Conservation (phyloP, 1,140 invertebrate species). For the Solenopsis fugax region DNA sequence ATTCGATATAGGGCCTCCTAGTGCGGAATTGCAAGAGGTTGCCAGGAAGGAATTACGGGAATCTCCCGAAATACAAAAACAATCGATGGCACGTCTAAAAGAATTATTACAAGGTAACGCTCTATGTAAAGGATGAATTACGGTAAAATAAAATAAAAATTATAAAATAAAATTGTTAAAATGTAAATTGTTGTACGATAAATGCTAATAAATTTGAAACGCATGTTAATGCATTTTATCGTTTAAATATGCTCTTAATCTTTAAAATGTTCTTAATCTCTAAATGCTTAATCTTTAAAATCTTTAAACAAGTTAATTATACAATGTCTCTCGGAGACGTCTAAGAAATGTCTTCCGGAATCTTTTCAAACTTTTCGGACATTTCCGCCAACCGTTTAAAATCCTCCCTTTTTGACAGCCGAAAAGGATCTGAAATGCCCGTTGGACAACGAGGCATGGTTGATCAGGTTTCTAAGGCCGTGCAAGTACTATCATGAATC, state of each 20-base stretch:
- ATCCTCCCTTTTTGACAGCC: slow-evolving; percentile 84
- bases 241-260: too few relatives aligned
- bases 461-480: slow-evolving; percentile 92
- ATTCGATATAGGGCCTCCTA: slow-evolving; percentile 90
- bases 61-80: slow-evolving; percentile 89
- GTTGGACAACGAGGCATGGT: slow-evolving; percentile 90
- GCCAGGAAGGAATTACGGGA: slow-evolving; percentile 91
- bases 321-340: not conserved
- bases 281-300: not conserved
- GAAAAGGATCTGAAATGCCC: slow-evolving; percentile 91
- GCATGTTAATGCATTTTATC: too few relatives aligned
- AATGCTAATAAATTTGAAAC: not conserved
- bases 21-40: slow-evolving; percentile 89
- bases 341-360: not conserved
- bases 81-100: slow-evolving; percentile 89
- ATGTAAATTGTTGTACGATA: not conserved
- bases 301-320: not conserved
- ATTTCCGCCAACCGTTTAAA: not conserved
- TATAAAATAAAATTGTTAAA: not conserved
- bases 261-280: too few relatives aligned
- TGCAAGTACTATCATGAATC: slow-evolving; percentile 94
- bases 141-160: not conserved
- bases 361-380: not conserved
- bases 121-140: not conserved
- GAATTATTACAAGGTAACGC: slow-evolving; percentile 90